phyloP scores from a whole-genome alignment of 2,797 vertebrate species.

The Tokudaia muenninki region DNA sequence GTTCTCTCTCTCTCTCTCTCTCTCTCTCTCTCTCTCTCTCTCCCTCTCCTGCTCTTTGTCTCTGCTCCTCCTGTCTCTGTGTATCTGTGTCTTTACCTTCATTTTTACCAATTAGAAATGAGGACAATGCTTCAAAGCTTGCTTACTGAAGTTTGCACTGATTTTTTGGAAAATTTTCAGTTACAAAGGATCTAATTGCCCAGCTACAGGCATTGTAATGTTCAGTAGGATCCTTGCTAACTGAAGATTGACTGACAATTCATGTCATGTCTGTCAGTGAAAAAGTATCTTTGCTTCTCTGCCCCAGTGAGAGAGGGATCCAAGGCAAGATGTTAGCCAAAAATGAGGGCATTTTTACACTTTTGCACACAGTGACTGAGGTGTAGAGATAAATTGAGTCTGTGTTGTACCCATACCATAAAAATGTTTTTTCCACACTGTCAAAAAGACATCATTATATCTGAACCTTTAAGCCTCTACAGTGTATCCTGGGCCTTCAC shows the following conservation, averaged over 20 bases:
- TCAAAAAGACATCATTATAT: not conserved
- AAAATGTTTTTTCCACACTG: not conserved
- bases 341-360: not conserved
- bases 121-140: not conserved
- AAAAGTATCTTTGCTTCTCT: slow-evolving; percentile 26
- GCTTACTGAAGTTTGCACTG: not conserved
- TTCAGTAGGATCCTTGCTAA: slow-evolving; percentile 43
- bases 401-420: not conserved
- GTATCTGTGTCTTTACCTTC: not conserved
- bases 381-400: not conserved
- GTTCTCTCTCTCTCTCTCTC: not conserved
- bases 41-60: not conserved
- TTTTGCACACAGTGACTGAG: not conserved
- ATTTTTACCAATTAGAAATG: not conserved
- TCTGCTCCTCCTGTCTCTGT: not conserved
- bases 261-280: not conserved
- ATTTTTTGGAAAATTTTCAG: not conserved
- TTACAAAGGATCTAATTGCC: slow-evolving; percentile 6
- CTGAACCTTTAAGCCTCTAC: not conserved
- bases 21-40: not conserved
- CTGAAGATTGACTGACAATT: slow-evolving; percentile 17
- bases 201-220: slow-evolving; percentile 4
- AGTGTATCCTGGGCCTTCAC: not conserved
- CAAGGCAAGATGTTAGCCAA: not conserved
- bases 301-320: not conserved